phyloP scores from a whole-genome alignment of 2,888 invertebrate genomes.

The Osmoderma eremita region DNA sequence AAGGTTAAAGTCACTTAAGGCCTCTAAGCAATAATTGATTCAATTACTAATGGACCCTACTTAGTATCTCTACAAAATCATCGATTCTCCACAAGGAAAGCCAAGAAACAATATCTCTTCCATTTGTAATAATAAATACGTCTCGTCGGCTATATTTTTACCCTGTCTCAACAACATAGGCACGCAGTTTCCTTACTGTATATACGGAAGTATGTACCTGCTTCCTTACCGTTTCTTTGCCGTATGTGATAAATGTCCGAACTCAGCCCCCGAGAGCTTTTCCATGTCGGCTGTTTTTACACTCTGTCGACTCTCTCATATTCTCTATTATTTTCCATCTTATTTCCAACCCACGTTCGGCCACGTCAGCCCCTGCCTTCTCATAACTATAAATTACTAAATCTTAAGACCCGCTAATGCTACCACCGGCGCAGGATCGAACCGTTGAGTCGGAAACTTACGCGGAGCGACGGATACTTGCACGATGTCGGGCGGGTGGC shows the following conservation, averaged over 20 bases:
- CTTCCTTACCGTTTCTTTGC: conserved; percentile 34
- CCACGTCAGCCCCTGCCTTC: background rate
- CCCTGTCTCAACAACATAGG: conserved; percentile 50
- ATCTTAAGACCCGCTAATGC: conserved; percentile 2
- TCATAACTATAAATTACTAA: conserved; percentile 22
- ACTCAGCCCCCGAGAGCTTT: conserved; percentile 45
- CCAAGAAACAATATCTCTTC: too few relatives aligned
- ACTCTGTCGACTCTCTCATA: conserved; percentile 44
- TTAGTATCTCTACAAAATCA: too few relatives aligned
- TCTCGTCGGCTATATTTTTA: conserved; percentile 39
- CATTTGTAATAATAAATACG: too few relatives aligned
- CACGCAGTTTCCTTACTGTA: background rate
- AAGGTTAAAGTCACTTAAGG: too few relatives aligned
- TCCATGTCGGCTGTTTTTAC: conserved; percentile 44
- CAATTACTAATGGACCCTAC: too few relatives aligned
- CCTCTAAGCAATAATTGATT: too few relatives aligned
- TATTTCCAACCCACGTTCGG: conserved; percentile 5
- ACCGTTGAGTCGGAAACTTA: too few relatives aligned
- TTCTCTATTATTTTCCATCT: conserved; percentile 39
- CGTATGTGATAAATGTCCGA: conserved; percentile 46
- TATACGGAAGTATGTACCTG: background rate
- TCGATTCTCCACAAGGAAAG: too few relatives aligned
- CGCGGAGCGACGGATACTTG: too few relatives aligned
- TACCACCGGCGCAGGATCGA: background rate
- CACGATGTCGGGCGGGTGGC: too few relatives aligned